phyloP scores from a whole-genome alignment of 2,113 vertebrate genomes.

The Chiloscyllium plagiosum region DNA sequence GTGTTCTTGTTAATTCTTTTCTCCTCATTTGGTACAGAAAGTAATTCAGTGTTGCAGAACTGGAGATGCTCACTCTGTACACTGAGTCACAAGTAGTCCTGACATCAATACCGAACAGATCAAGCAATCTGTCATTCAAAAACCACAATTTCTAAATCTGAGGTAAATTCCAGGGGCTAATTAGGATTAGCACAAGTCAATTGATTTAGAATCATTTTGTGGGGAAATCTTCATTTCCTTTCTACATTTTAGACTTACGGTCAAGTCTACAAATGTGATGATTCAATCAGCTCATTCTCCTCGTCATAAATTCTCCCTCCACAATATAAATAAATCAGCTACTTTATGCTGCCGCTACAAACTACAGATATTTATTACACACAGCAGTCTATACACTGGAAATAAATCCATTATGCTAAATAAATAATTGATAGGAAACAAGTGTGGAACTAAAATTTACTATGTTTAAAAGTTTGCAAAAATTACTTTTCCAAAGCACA shows the following conservation, averaged over 20 bases:
- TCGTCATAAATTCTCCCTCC: not conserved
- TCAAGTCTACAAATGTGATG: not conserved
- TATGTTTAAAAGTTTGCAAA: slow-evolving; percentile 36
- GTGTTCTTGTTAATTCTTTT: not conserved
- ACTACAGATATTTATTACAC: slow-evolving; percentile 37
- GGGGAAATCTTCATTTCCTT: not conserved
- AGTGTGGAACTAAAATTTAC: slow-evolving; percentile 28
- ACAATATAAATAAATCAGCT: slow-evolving; percentile 33
- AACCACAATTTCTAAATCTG: not conserved
- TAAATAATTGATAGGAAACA: slow-evolving; percentile 36
- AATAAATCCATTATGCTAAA: slow-evolving; percentile 29
- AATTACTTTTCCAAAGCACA: slow-evolving; percentile 37
- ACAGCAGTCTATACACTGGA: slow-evolving; percentile 37
- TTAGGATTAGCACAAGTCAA: not conserved
- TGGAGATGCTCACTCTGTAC: not conserved
- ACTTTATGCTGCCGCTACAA: slow-evolving; percentile 30
- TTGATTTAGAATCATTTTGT: not conserved
- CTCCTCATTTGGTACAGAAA: not conserved
- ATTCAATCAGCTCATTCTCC: not conserved
- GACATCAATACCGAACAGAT: not conserved
- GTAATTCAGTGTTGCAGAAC: not conserved
- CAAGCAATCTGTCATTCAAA: not conserved
- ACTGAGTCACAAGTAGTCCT: not conserved
- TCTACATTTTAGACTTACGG: not conserved
- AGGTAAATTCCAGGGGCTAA: slow-evolving; percentile 26